Base-by-base conservation (phyloP, 1,140 invertebrate genomes). In the Charaxes varanes region DNA sequence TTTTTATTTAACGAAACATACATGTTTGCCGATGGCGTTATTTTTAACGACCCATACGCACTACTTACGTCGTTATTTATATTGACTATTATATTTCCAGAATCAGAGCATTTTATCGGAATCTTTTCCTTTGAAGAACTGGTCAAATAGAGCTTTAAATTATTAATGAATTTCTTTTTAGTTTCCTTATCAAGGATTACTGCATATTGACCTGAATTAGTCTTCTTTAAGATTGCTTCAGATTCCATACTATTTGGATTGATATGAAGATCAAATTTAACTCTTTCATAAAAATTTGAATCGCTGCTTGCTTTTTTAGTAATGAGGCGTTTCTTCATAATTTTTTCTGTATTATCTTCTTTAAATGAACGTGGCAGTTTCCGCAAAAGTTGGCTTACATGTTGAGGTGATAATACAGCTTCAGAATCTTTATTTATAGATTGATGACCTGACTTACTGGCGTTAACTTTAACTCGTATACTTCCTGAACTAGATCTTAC, bases 21-120 rank as follows among this genome's bases (percentile, higher is more conserved):
- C 17, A 68, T 56, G 34, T 66, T 68, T 16, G 57, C 62, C 5
- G 64, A 70, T 10, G 53, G 31, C 1, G 63, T 62, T 11, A 70
- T 60, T 41, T 62, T 70, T 13, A 73, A 37, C 10, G 59, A 55
- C 5, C 54, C 61, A 34, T 48, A 52, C 24, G 50, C 21, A 19
- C 17, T 31, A 27, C 36, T 53, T 2, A 13, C 7, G 10, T 52
- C 21, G 5, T 31, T 41, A 40, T 54, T 55, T n/a, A 67, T 53
- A 38, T 6, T 16, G 27, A 68, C 54, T 11, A 21, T 50, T n/a
- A 64, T 57, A 46, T 63, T 52, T 11, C 52, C 60, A 6, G 56
- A 62, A 7, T 50, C 32, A 2, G 53, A 56, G 18, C 34, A 52
- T 27, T 53, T 58, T 27, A 77, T 56, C 2, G 58, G 67, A 13